These are phyloP conservation scores for Enteromius argenteus DNA, from an alignment of 2,797 vertebrate species.

Conservation along the genomic window DNA sequence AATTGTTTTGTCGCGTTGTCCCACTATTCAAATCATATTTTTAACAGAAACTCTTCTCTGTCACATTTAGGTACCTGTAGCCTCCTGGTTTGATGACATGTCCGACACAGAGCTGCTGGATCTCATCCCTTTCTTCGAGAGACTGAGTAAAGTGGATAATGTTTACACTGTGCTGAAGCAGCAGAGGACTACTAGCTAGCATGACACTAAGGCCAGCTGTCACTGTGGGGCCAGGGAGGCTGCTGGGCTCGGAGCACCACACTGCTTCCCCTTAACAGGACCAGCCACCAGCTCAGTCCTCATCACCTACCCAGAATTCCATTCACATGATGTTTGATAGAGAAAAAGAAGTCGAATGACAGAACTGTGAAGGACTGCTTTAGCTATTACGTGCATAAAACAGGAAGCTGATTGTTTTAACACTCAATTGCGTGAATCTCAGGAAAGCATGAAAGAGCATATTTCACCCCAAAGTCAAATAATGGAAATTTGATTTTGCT, in stretches of 20 bases:
- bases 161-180: slow-evolving; percentile 92
- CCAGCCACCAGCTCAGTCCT: slow-evolving; percentile 69
- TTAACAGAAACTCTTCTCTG: background rate
- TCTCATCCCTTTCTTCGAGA: slow-evolving; percentile 96
- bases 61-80: slow-evolving; percentile 87
- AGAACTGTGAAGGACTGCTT: slow-evolving; percentile 71
- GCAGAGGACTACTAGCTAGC: slow-evolving; percentile 90
- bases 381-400: slow-evolving; percentile 42
- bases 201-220: slow-evolving; percentile 62
- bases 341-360: slow-evolving; percentile 58
- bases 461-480: slow-evolving; percentile 35
- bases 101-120: slow-evolving; percentile 95
- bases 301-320: slow-evolving; percentile 67
- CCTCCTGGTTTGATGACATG: slow-evolving; percentile 98
- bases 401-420: slow-evolving; percentile 60
- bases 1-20: background rate
- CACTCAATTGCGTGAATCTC: slow-evolving; percentile 54
- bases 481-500: background rate
- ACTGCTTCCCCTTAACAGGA: slow-evolving; percentile 75
- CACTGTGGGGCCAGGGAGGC: slow-evolving; percentile 74
- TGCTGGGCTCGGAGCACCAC: slow-evolving; percentile 69
- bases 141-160: slow-evolving; percentile 92
- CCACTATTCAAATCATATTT: background rate
- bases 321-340: slow-evolving; percentile 64
- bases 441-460: slow-evolving; percentile 1